Evolutionary conservation across 30 jellyfish, hydroid and myxozoan species (phyloP).

Genomic region (Aurelia aurita): DNA sequence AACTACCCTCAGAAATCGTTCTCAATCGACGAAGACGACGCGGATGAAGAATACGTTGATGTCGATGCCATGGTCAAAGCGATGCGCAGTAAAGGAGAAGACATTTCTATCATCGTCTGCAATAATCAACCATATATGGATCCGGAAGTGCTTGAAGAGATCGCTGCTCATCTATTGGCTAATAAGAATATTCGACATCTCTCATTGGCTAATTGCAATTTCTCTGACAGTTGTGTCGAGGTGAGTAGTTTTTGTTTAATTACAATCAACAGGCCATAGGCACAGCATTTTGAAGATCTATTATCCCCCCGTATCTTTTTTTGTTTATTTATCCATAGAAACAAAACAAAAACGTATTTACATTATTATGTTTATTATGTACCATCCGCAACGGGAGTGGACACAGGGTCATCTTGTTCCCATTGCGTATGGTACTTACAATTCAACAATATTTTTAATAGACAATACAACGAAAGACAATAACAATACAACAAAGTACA

Average conservation of each 20-base stretch:
- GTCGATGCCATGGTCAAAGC: constrained; percentile 75
- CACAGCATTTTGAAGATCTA: too few species aligned
- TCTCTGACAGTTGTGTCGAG: constrained; percentile 56
- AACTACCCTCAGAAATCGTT: constrained; percentile 73
- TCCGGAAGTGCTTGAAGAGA: constrained; percentile 80
- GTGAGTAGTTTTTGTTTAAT: constrained; percentile 20
- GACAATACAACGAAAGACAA: too few species aligned
- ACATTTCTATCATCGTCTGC: constrained; percentile 61
- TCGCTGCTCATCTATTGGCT: constrained; percentile 76
- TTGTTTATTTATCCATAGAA: too few species aligned
- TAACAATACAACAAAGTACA: too few species aligned
- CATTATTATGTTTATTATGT: too few species aligned
- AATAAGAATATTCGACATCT: constrained; percentile 70
- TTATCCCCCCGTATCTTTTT: too few species aligned
- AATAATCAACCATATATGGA: constrained; percentile 75
- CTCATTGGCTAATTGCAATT: constrained; percentile 76
- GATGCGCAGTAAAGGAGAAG: constrained; percentile 75
- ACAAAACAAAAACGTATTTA: too few species aligned
- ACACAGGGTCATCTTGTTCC: too few species aligned
- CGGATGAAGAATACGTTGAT: constrained; percentile 50
- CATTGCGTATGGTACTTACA: too few species aligned
- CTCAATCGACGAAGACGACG: constrained; percentile 71
- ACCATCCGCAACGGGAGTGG: too few species aligned
- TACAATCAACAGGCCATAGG: too few species aligned
- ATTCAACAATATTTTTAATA: too few species aligned